Evolutionary conservation across 2,797 vertebrate species (phyloP).

Genomic region (Syngnathus acus): DNA sequence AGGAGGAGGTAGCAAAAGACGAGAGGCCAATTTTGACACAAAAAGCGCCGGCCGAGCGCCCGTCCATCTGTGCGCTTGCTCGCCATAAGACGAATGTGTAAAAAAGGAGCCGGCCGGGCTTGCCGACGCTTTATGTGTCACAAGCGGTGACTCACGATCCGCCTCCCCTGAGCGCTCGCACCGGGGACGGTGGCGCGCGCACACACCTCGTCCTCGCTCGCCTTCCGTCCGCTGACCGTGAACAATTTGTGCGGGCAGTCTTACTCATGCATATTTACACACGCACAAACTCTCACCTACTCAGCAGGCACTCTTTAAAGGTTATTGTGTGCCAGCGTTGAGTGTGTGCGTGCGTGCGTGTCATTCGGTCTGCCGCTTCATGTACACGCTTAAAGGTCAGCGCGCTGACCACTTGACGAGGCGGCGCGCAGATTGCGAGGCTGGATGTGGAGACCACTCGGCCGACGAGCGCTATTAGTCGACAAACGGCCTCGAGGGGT

Average conservation of each 20-base stretch:
- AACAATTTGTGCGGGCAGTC: conserved; percentile 67
- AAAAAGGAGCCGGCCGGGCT: conserved; percentile 47
- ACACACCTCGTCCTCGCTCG: conserved; percentile 36
- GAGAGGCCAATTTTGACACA: conserved; percentile 21
- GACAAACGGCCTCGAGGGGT: conserved; percentile 10
- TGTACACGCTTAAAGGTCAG: conserved; percentile 60
- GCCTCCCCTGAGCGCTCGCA: conserved; percentile 48
- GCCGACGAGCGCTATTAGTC: conserved; percentile 32
- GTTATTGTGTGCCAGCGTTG: conserved; percentile 47
- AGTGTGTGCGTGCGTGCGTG: conserved; percentile 7
- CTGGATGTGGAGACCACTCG: conserved; percentile 49
- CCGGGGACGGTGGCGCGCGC: conserved; percentile 13
- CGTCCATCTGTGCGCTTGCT: conserved; percentile 39
- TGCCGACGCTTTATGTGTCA: conserved; percentile 73
- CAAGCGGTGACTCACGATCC: conserved; percentile 69
- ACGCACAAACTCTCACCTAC: conserved; percentile 63
- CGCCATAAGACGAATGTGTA: conserved; percentile 50
- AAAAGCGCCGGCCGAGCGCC: conserved; percentile 18
- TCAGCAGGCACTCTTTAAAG: conserved; percentile 60
- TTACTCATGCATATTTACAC: conserved; percentile 74
- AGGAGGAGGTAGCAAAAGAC: conserved; percentile 16
- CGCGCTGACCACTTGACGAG: conserved; percentile 47
- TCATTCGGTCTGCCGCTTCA: conserved; percentile 40
- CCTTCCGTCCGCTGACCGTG: conserved; percentile 64
- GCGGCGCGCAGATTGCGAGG: conserved; percentile 44